Conservation (phyloP, 2,888 invertebrate species). For the Nephrotoma appendiculata region DNA sequence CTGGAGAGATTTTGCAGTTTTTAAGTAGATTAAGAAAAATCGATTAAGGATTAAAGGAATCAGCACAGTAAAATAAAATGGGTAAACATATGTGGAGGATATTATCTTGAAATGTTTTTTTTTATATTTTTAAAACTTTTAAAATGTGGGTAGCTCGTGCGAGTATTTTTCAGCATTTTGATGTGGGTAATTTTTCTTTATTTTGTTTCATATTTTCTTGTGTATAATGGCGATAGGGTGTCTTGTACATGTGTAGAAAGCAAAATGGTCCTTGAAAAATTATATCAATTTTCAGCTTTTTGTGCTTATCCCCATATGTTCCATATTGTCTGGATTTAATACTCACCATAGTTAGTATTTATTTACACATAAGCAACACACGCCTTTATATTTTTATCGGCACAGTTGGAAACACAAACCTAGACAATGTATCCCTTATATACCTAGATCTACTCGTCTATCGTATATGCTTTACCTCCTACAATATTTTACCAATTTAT, state of each 20-base stretch:
- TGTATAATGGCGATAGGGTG: not conserved
- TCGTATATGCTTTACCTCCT: too few relatives aligned
- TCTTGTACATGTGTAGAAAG: not conserved
- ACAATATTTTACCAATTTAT: not conserved
- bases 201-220: not conserved
- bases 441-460: not conserved
- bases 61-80: not conserved
- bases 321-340: not conserved
- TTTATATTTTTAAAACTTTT: not conserved
- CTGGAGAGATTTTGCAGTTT: not conserved
- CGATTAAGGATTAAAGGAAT: not conserved
- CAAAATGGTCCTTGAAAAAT: not conserved
- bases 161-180: not conserved
- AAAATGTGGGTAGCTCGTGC: not conserved
- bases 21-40: not conserved
- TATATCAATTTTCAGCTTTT: not conserved
- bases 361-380: not conserved
- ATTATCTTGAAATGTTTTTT: not conserved
- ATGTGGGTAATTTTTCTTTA: not conserved
- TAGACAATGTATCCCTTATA: not conserved
- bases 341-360: not conserved
- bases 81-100: not conserved
- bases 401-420: not conserved
- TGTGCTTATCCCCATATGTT: not conserved
- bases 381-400: not conserved